Conservation (phyloP, 64 coral and sea anemone genomes). For the Anthopleura sola region DNA sequence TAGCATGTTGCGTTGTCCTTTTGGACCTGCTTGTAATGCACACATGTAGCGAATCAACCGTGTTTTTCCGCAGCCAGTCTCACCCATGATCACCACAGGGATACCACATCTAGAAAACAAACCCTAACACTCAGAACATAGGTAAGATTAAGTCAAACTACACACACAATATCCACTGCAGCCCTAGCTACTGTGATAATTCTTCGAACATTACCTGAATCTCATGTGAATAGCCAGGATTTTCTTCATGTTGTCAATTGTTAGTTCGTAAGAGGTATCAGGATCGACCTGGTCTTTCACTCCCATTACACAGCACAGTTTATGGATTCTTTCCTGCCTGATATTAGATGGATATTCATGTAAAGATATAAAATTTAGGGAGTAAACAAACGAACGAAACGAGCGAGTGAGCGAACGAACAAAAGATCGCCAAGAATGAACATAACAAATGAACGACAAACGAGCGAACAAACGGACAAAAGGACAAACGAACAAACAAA, state of each 20-base stretch:
- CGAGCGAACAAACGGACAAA: too few relatives aligned
- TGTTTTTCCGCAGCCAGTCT: constrained; percentile 87
- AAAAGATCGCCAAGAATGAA: too few relatives aligned
- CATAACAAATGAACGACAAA: too few relatives aligned
- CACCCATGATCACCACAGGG: constrained; percentile 83
- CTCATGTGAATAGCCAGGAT: constrained; percentile 55
- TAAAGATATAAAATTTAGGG: background rate
- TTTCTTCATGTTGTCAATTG: constrained; percentile 65
- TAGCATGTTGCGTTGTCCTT: constrained; percentile 56
- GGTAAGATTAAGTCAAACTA: background rate
- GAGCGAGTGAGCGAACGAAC: too few relatives aligned
- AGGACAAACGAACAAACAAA: too few relatives aligned
- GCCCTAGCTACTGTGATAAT: background rate
- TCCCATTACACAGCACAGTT: constrained; percentile 63
- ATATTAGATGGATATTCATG: too few relatives aligned
- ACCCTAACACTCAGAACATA: background rate
- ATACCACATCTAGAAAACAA: constrained; percentile 60
- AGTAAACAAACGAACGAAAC: background rate
- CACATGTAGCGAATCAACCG: constrained; percentile 83
- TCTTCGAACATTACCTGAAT: constrained; percentile 33
- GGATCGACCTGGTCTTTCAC: constrained; percentile 33
- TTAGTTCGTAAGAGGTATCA: constrained; percentile 59
- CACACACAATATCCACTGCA: background rate
- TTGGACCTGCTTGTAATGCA: constrained; percentile 58
- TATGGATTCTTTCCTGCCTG: constrained; percentile 50